phyloP scores from a whole-genome alignment of 2,797 vertebrate genomes.

The Hypotaenidia okinawae region DNA sequence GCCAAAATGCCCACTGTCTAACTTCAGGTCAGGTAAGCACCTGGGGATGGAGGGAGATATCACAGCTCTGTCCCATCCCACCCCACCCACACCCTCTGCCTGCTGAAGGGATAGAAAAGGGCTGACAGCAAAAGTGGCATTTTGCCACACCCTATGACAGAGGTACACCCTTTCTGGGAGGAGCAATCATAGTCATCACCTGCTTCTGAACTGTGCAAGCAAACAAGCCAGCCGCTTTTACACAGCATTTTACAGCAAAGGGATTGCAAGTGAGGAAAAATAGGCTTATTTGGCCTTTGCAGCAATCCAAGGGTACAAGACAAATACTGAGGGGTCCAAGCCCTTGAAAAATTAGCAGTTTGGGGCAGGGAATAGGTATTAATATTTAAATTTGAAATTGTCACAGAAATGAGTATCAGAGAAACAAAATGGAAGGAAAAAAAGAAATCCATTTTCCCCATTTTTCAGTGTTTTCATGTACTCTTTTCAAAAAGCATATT shows the following conservation, averaged over 20 bases:
- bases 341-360: background rate
- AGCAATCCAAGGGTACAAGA: background rate
- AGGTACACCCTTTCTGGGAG: background rate
- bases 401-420: background rate
- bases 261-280: background rate
- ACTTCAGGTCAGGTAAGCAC: background rate
- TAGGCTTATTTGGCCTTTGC: background rate
- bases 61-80: background rate
- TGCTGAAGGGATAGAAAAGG: background rate
- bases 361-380: background rate
- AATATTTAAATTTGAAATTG: background rate
- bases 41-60: rapidly evolving
- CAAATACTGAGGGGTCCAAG: background rate
- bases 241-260: background rate
- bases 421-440: background rate
- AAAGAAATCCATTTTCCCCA: background rate
- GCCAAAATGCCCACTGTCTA: rapidly evolving
- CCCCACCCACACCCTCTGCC: too few relatives aligned
- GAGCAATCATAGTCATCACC: background rate
- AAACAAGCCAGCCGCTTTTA: background rate
- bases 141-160: background rate
- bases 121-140: background rate
- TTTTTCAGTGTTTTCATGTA: background rate
- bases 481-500: background rate
- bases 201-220: background rate